Evolutionary conservation across 2,888 invertebrate genomes (phyloP).

Genomic region (Heliconius erato): DNA sequence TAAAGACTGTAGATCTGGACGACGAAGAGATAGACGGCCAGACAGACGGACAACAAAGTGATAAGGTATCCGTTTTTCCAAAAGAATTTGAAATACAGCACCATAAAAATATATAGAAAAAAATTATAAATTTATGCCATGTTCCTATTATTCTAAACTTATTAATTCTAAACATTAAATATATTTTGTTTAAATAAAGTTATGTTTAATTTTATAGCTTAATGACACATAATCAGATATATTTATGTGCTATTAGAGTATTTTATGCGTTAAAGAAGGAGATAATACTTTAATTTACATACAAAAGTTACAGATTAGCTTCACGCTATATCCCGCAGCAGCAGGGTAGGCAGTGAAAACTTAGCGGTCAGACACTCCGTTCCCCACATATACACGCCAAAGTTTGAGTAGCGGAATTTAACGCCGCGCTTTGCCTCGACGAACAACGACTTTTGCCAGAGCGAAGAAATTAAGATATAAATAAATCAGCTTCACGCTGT

Average conservation of each 20-base stretch:
- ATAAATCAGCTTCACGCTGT: too few relatives aligned
- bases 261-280: conserved; percentile 44
- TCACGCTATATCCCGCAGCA: too few relatives aligned
- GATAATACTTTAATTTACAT: conserved; percentile 48
- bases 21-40: too few relatives aligned
- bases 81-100: too few relatives aligned
- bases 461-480: neutral
- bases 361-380: neutral
- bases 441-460: neutral
- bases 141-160: neutral
- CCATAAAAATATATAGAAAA: neutral
- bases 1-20: too few relatives aligned
- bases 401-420: neutral
- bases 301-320: conserved; percentile 27
- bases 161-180: too few relatives aligned
- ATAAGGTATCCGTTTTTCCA: too few relatives aligned
- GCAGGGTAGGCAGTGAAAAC: neutral
- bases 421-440: neutral
- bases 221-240: conserved; percentile 46
- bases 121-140: neutral
- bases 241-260: conserved; percentile 41
- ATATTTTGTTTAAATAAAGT: conserved; percentile 33
- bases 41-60: too few relatives aligned
- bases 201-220: conserved; percentile 44
- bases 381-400: neutral